Evolutionary conservation across 2,888 invertebrate species (phyloP).

Genomic region (Nomada flava): DNA sequence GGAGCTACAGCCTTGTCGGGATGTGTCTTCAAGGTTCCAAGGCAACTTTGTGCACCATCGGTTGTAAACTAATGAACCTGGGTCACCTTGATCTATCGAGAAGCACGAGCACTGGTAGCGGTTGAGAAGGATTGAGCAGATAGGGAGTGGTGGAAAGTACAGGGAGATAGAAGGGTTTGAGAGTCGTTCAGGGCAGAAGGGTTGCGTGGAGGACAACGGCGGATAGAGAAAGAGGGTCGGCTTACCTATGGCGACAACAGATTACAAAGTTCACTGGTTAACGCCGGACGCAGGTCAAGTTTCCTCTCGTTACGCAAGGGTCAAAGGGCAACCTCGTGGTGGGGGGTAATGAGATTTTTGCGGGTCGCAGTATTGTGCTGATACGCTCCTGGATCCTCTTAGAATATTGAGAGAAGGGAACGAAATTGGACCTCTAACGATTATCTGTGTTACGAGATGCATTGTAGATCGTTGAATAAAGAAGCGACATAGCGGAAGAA

Average conservation of each 20-base stretch:
- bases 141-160: constrained; percentile 6
- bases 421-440: constrained; percentile 8
- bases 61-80: constrained; percentile 64
- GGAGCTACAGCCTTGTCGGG: constrained; percentile 39
- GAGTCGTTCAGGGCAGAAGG: constrained; percentile 10
- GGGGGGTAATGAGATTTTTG: constrained; percentile 67
- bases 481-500: constrained; percentile 11
- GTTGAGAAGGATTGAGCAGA: not conserved
- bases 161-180: not conserved
- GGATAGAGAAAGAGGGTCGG: not conserved
- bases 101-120: constrained; percentile 5
- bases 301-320: constrained; percentile 45
- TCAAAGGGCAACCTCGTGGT: constrained; percentile 60
- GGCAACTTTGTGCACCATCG: constrained; percentile 61
- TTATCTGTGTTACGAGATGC: constrained; percentile 6
- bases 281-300: constrained; percentile 62
- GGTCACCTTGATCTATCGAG: constrained; percentile 51
- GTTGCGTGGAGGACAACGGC: constrained; percentile 14
- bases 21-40: constrained; percentile 35
- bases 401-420: not conserved
- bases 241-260: constrained; percentile 58
- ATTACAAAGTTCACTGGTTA: constrained; percentile 64
- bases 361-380: constrained; percentile 25
- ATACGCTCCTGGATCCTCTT: not conserved
- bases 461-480: constrained; percentile 26